phyloP scores from a whole-genome alignment of 2,113 vertebrate genomes.

The Galbula dea region DNA sequence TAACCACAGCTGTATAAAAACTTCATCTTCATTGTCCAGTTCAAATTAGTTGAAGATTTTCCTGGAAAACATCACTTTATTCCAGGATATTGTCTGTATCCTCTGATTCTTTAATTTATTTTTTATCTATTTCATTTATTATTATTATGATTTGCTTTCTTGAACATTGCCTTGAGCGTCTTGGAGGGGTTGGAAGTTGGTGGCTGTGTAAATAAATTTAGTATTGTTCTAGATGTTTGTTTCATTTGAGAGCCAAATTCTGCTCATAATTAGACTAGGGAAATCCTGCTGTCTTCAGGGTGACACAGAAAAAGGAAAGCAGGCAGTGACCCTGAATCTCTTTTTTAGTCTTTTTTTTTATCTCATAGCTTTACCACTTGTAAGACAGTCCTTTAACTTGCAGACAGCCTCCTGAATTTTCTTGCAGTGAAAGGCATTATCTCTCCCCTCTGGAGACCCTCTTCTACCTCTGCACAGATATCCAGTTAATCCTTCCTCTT shows the following conservation, averaged over 20 bases:
- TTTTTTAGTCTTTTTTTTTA: not conserved
- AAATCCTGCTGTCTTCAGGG: constrained; percentile 18
- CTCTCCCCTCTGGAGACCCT: not conserved
- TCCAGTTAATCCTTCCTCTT: not conserved
- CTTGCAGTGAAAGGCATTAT: not conserved
- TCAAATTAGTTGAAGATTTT: not conserved
- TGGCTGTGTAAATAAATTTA: constrained; percentile 56
- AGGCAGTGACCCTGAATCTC: not conserved
- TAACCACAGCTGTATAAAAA: not conserved
- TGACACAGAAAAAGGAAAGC: not conserved
- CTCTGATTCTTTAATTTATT: constrained; percentile 9
- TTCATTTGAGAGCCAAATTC: constrained; percentile 43
- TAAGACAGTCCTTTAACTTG: not conserved
- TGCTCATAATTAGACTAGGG: constrained; percentile 20
- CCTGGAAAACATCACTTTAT: not conserved
- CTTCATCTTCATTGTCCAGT: not conserved
- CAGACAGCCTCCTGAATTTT: not conserved
- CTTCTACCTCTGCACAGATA: not conserved
- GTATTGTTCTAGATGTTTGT: constrained; percentile 56
- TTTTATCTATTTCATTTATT: constrained; percentile 52
- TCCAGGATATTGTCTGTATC: constrained; percentile 13
- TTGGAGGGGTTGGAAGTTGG: constrained; percentile 1
- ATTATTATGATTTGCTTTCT: constrained; percentile 35
- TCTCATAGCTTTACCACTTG: not conserved
- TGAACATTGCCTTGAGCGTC: not conserved